Conservation (phyloP, 2,888 invertebrate genomes). For the Brachyopa scutellaris region DNA sequence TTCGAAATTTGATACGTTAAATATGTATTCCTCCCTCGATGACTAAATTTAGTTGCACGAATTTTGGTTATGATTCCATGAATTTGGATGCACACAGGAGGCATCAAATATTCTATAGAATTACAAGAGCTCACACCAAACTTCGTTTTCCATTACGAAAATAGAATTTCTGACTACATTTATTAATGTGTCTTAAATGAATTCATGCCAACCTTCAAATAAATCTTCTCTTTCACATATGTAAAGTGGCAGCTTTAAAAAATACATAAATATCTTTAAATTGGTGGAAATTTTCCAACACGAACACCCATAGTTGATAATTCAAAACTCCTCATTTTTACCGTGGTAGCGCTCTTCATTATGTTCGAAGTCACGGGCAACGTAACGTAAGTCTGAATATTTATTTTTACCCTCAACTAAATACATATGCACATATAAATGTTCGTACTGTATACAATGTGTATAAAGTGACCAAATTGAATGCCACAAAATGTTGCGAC, state of each 20-base stretch:
- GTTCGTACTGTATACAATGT: no score
- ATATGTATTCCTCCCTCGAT: neutral
- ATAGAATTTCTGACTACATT: constrained; percentile 14
- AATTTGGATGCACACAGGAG: neutral
- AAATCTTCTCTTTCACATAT: constrained; percentile 17
- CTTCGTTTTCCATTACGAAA: neutral
- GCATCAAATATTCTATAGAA: no score
- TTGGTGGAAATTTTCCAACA: constrained; percentile 19
- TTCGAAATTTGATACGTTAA: neutral
- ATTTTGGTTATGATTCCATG: neutral
- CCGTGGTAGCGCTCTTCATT: neutral
- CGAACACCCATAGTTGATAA: constrained; percentile 5
- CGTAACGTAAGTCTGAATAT: neutral
- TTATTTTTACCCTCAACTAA: constrained; percentile 22
- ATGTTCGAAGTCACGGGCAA: neutral
- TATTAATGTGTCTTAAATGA: neutral
- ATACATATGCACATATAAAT: no score
- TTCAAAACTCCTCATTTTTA: constrained; percentile 14
- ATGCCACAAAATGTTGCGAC: constrained; percentile 34
- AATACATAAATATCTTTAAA: neutral
- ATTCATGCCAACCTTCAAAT: constrained; percentile 25
- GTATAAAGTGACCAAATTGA: constrained; percentile 9
- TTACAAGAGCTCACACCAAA: neutral
- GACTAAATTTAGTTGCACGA: neutral
- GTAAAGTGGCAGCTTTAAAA: constrained; percentile 10